phyloP scores from a whole-genome alignment of 2,113 vertebrate species.

The Carollia perspicillata region DNA sequence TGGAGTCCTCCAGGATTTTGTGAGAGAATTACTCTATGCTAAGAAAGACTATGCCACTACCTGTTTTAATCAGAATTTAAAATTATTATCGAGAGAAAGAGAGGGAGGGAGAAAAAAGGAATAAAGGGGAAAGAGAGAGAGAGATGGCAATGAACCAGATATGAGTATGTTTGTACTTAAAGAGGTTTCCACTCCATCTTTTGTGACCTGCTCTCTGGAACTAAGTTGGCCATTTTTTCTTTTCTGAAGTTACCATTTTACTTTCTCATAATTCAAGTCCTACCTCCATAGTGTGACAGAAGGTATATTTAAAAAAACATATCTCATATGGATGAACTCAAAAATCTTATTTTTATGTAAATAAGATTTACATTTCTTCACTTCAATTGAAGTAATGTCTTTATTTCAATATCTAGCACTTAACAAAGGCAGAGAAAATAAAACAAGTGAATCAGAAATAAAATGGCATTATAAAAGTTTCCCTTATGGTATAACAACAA shows the following conservation, averaged over 20 bases:
- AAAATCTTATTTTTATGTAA: conserved; percentile 43
- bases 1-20: neutral
- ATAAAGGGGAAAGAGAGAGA: neutral
- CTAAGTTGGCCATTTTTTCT: neutral
- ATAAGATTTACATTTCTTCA: neutral
- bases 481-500: neutral
- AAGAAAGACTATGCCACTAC: no score
- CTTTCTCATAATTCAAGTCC: conserved; percentile 5
- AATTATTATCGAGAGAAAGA: neutral
- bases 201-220: neutral
- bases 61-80: conserved; percentile 22
- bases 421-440: conserved; percentile 12
- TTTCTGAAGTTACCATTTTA: conserved; percentile 37
- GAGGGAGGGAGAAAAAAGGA: neutral
- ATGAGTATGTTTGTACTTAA: neutral
- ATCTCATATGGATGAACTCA: neutral
- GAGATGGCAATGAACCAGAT: neutral
- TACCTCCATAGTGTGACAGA: neutral
- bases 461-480: conserved; percentile 52
- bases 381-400: neutral
- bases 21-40: neutral
- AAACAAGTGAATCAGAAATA: conserved; percentile 39
- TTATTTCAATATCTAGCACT: conserved; percentile 8
- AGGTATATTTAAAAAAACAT: neutral
- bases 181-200: neutral